phyloP scores from a whole-genome alignment of 2,113 vertebrate genomes.

The Macquaria ambigua region DNA sequence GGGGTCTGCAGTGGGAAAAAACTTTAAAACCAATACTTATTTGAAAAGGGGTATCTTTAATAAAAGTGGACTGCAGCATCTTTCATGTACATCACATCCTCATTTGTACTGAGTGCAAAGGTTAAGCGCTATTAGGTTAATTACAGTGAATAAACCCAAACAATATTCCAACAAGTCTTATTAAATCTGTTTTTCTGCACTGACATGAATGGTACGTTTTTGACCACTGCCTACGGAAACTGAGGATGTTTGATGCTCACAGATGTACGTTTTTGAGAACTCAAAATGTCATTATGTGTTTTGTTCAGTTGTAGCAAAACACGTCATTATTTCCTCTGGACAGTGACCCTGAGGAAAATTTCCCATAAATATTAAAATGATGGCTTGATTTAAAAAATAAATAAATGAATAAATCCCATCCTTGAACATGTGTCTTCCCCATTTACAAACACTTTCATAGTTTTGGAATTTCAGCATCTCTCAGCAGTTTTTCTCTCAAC shows the following conservation, averaged over 20 bases:
- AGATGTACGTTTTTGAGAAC: neutral
- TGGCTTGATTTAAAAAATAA: neutral
- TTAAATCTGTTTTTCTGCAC: neutral
- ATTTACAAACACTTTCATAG: neutral
- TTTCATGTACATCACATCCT: neutral
- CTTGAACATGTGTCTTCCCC: neutral
- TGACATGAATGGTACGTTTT: neutral
- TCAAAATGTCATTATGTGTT: neutral
- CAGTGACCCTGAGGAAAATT: neutral
- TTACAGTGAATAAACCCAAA: neutral
- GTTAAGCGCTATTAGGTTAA: neutral
- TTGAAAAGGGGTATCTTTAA: neutral
- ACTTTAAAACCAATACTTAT: too few relatives aligned
- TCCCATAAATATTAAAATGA: neutral
- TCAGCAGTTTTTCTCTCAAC: neutral
- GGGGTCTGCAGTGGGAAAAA: neutral
- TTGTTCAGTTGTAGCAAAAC: neutral
- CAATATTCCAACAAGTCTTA: neutral
- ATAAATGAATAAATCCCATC: neutral
- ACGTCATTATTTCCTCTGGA: neutral
- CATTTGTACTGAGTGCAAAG: neutral
- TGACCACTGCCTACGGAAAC: neutral
- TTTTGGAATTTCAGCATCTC: neutral
- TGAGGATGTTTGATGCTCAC: neutral
- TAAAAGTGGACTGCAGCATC: neutral